Conservation (phyloP, 2,113 vertebrate genomes). For the Cricetomys ansorgei region DNA sequence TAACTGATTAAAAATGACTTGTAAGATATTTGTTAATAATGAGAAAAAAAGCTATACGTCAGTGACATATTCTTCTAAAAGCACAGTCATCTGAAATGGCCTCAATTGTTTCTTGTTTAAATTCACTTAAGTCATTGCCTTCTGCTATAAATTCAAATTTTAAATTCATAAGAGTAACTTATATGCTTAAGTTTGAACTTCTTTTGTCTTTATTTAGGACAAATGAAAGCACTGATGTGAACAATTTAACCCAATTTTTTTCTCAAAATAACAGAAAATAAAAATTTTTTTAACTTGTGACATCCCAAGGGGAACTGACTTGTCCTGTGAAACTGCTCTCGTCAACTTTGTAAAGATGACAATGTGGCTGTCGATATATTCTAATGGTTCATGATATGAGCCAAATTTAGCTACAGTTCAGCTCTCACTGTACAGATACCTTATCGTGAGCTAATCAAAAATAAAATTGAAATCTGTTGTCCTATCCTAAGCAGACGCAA, state of each 20-base stretch:
- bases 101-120: slow-evolving; percentile 11
- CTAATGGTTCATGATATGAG: slow-evolving; percentile 69
- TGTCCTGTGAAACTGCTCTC: slow-evolving; percentile 50
- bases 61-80: neutral
- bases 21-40: slow-evolving; percentile 30
- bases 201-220: slow-evolving; percentile 10
- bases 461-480: slow-evolving; percentile 70
- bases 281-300: slow-evolving; percentile 52
- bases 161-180: neutral
- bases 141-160: slow-evolving; percentile 30
- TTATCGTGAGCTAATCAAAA: slow-evolving; percentile 76
- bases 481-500: slow-evolving; percentile 57
- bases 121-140: slow-evolving; percentile 32
- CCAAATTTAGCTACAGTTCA: slow-evolving; percentile 74
- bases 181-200: slow-evolving; percentile 19
- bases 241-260: slow-evolving; percentile 34
- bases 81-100: neutral
- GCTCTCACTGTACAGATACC: slow-evolving; percentile 60
- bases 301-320: slow-evolving; percentile 53
- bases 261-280: neutral
- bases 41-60: neutral
- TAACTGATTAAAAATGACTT: slow-evolving; percentile 19
- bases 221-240: slow-evolving; percentile 14
- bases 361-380: slow-evolving; percentile 62
- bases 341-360: slow-evolving; percentile 65